These are phyloP conservation scores for Salminus brasiliensis DNA, from an alignment of 2,113 vertebrate genomes.

Conservation along the genomic window DNA sequence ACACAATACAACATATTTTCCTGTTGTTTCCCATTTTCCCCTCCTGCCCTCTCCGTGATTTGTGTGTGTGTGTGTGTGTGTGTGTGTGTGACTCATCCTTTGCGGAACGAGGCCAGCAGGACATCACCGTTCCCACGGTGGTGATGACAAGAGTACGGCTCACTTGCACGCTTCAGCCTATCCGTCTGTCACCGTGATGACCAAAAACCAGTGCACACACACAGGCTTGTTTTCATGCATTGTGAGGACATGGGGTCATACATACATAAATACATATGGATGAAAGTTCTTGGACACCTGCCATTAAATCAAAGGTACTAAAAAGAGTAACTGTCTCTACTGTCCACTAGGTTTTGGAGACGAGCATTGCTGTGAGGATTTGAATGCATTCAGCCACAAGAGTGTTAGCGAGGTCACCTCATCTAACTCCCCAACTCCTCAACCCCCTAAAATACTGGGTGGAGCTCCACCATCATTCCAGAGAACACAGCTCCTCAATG, in stretches of 20 bases:
- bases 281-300: too few relatives aligned
- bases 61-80: conserved; percentile 15
- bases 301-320: too few relatives aligned
- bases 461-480: too few relatives aligned
- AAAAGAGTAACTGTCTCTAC: too few relatives aligned
- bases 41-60: conserved; percentile 1
- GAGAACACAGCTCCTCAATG: too few relatives aligned
- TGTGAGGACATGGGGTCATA: not conserved
- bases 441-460: too few relatives aligned
- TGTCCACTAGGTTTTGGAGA: too few relatives aligned
- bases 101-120: conserved; percentile 16
- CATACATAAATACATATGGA: too few relatives aligned
- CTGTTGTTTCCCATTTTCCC: not conserved
- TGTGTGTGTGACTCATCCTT: conserved; percentile 15
- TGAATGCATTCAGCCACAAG: too few relatives aligned
- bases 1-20: not conserved
- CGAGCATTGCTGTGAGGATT: too few relatives aligned
- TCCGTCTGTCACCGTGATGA: conserved; percentile 5
- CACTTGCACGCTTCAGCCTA: conserved; percentile 17
- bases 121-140: conserved; percentile 39
- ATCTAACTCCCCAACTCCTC: too few relatives aligned
- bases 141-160: conserved; percentile 23
- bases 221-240: not conserved
- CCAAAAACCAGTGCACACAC: not conserved
- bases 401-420: too few relatives aligned